Evolutionary conservation across 2,113 vertebrate species (phyloP).

Genomic region (Periophthalmus modestus): DNA sequence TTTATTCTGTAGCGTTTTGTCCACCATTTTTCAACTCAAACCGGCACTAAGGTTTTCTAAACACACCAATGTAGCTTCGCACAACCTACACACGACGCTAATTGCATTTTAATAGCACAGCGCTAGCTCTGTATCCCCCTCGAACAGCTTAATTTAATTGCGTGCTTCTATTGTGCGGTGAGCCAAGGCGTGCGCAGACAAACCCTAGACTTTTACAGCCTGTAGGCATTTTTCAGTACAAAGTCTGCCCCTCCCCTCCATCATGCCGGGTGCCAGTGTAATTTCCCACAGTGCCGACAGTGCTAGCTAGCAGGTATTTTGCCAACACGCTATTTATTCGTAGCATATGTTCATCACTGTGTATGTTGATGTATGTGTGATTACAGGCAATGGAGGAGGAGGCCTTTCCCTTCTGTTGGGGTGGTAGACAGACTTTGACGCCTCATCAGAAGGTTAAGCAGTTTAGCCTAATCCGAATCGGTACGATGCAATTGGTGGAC

Average conservation of each 20-base stretch:
- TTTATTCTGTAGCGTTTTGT: background rate
- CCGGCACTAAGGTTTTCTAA: constrained; percentile 30
- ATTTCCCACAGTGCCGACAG: constrained; percentile 43
- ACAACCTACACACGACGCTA: constrained; percentile 23
- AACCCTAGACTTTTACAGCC: constrained; percentile 13
- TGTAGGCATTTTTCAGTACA: constrained; percentile 36
- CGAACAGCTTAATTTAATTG: constrained; percentile 50
- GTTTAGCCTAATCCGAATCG: constrained; percentile 80
- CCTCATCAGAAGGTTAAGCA: constrained; percentile 76
- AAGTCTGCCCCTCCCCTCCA: constrained; percentile 16
- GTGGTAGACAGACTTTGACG: constrained; percentile 57
- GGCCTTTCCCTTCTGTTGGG: constrained; percentile 26
- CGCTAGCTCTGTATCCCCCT: constrained; percentile 33
- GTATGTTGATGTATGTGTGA: background rate
- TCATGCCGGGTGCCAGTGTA: constrained; percentile 24
- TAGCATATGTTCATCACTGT: background rate
- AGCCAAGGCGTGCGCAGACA: constrained; percentile 11
- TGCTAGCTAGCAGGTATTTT: constrained; percentile 36
- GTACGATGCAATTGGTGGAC: constrained; percentile 76
- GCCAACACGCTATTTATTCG: constrained; percentile 31
- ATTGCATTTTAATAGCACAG: constrained; percentile 56
- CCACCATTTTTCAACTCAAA: background rate
- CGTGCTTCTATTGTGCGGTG: constrained; percentile 32
- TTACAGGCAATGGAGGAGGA: constrained; percentile 4
- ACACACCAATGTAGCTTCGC: background rate